Evolutionary conservation across 2,113 vertebrate genomes (phyloP).

Genomic region (Eolophus roseicapilla): DNA sequence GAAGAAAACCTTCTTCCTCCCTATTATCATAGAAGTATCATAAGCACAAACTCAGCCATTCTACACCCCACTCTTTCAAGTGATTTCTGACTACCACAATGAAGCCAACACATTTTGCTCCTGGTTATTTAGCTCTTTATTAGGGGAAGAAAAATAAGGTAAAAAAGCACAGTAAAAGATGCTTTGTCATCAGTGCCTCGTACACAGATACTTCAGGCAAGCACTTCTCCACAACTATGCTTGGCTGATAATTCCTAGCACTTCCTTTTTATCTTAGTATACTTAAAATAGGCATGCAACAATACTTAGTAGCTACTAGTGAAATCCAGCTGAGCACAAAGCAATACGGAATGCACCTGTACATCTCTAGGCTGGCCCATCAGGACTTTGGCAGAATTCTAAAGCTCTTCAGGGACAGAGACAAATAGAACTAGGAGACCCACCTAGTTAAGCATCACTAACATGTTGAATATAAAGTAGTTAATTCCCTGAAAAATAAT

Average conservation of each 20-base stretch:
- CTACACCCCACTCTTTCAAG: neutral
- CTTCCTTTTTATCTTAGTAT: neutral
- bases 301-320: neutral
- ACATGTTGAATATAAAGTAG: slow-evolving; percentile 15
- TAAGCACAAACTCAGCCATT: neutral
- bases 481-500: slow-evolving; percentile 48
- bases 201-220: neutral
- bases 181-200: slow-evolving; percentile 20
- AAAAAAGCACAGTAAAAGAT: neutral
- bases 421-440: neutral
- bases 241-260: neutral
- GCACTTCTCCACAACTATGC: neutral
- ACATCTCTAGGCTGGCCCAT: neutral
- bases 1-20: neutral
- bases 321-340: neutral
- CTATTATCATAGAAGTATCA: neutral
- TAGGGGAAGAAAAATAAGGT: neutral
- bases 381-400: neutral
- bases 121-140: neutral
- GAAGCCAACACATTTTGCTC: neutral
- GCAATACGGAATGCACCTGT: neutral
- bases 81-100: neutral
- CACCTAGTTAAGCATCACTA: slow-evolving; percentile 34
- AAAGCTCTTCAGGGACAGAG: neutral
- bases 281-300: neutral